These are phyloP conservation scores for Amphiprion clarkii DNA, from an alignment of 2,797 vertebrate genomes.

Conservation along the genomic window DNA sequence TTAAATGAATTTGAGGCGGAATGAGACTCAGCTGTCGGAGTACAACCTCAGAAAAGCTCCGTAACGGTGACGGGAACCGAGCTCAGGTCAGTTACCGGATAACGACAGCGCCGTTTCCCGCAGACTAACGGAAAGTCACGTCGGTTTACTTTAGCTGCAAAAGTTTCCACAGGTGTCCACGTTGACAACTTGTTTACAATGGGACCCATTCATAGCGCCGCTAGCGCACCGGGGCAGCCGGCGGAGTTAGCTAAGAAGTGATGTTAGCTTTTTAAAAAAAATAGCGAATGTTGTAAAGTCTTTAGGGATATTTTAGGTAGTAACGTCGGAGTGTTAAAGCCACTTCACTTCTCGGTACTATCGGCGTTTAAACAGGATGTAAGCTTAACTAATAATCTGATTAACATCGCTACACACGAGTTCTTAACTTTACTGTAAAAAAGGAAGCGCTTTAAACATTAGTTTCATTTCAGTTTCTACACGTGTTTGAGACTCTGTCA, in stretches of 20 bases:
- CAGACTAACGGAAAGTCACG: accelerated
- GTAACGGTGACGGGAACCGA: background rate
- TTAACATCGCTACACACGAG: background rate
- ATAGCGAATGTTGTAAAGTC: too few relatives aligned
- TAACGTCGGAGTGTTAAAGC: background rate
- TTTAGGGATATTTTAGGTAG: too few relatives aligned
- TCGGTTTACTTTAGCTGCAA: accelerated
- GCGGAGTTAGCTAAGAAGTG: too few relatives aligned
- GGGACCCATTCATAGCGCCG: constrained; percentile 59
- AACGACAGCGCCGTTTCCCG: accelerated
- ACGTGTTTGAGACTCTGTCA: too few relatives aligned
- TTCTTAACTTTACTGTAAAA: background rate
- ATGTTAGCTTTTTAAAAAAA: too few relatives aligned
- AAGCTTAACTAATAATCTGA: background rate
- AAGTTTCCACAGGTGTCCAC: constrained; percentile 55
- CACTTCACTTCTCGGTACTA: background rate
- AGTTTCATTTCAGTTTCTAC: too few relatives aligned
- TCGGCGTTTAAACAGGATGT: background rate
- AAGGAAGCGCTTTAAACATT: too few relatives aligned
- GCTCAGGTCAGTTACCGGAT: constrained; percentile 51
- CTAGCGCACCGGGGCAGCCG: background rate
- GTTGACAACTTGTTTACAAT: constrained; percentile 78
- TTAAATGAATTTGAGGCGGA: constrained; percentile 49
- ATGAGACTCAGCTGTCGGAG: background rate
- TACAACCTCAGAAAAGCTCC: background rate